Evolutionary conservation across 64 coral and sea anemone species (phyloP).

Genomic region (Acropora yongei): DNA sequence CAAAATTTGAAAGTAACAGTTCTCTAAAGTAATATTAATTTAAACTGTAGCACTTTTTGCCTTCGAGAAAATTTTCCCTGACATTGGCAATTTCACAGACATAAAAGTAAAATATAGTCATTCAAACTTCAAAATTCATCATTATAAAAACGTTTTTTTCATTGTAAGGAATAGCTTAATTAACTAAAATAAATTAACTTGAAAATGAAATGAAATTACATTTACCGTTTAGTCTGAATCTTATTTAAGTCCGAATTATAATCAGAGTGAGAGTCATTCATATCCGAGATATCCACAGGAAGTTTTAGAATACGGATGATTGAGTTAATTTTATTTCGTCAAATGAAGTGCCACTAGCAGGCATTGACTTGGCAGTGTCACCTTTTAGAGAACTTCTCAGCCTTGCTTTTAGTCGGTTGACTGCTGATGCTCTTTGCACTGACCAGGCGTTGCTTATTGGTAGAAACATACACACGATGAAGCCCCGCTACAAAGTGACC

Average conservation of each 20-base stretch:
- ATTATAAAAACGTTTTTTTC: too few relatives aligned
- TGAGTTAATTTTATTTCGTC: conserved; percentile 21
- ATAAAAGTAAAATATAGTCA: too few relatives aligned
- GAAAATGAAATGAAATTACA: conserved; percentile 14
- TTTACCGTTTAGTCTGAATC: conserved; percentile 45
- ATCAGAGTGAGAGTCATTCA: conserved; percentile 22
- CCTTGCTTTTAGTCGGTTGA: conserved; percentile 56
- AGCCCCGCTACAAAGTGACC: conserved; percentile 51
- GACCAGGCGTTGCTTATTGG: conserved; percentile 33
- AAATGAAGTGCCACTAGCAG: conserved; percentile 12
- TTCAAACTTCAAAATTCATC: too few relatives aligned
- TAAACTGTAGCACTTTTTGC: too few relatives aligned
- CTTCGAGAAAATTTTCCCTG: too few relatives aligned
- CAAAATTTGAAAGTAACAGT: too few relatives aligned
- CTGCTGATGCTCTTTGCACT: conserved; percentile 42
- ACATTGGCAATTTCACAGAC: too few relatives aligned
- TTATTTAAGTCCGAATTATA: conserved; percentile 22
- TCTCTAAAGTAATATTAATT: too few relatives aligned
- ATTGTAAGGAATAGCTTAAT: not conserved
- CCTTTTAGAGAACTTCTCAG: conserved; percentile 31
- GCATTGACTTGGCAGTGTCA: conserved; percentile 1
- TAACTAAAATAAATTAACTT: not conserved
- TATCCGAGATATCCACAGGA: conserved; percentile 27
- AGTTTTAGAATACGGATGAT: conserved; percentile 3
- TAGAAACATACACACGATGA: conserved; percentile 47